phyloP scores from a whole-genome alignment of 2,888 invertebrate species.

The Caenorhabditis parvicauda region DNA sequence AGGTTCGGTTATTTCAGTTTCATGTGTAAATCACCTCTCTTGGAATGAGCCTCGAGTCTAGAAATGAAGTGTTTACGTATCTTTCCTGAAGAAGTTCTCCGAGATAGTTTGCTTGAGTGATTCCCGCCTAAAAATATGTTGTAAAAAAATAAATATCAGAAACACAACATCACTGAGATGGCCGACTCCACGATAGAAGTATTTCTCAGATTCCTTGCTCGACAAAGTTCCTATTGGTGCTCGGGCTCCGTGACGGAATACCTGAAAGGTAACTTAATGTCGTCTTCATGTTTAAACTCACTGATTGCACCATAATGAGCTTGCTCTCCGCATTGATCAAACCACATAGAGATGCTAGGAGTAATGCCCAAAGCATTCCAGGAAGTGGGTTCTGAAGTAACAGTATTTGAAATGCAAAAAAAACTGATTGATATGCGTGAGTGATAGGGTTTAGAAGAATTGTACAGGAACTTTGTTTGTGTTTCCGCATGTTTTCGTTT shows the following conservation, averaged over 20 bases:
- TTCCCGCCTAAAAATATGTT: constrained; percentile 5
- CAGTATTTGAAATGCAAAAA: no score
- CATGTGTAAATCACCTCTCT: constrained; percentile 10
- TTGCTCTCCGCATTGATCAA: no score
- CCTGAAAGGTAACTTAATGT: constrained; percentile 10
- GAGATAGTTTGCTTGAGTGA: constrained; percentile 20
- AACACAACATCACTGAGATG: constrained; percentile 35
- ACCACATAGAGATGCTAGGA: no score
- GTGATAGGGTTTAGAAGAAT: no score
- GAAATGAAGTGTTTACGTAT: constrained; percentile 20
- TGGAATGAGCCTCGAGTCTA: constrained; percentile 20
- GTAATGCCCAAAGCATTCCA: no score
- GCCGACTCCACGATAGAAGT: constrained; percentile 32
- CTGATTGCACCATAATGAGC: background rate
- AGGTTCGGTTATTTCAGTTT: constrained; percentile 1
- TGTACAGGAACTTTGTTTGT: no score
- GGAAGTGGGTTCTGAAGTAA: no score
- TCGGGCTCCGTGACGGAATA: constrained; percentile 36
- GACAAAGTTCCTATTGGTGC: constrained; percentile 27
- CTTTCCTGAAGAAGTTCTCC: constrained; percentile 18
- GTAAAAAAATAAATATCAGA: constrained; percentile 13
- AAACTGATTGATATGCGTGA: no score
- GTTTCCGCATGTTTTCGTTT: no score
- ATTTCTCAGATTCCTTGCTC: constrained; percentile 20
- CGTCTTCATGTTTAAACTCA: background rate